Percentiles rank a stretch among this genome's conserved stretches.
Conservation (phyloP, 2,888 invertebrate species). For the Halictus quadricinctus region DNA sequence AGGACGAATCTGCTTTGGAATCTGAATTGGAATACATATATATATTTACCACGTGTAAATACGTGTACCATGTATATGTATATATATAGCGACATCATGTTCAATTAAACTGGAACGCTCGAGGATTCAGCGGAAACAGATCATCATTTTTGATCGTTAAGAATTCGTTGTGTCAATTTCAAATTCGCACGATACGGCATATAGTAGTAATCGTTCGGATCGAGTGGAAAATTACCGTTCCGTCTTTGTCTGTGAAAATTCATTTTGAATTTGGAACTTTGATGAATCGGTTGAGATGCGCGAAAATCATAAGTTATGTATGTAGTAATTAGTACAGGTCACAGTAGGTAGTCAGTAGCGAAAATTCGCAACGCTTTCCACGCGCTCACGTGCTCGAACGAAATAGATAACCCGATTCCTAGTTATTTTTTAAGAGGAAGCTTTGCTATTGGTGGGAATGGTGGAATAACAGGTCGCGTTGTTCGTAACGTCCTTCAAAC, state of each 20-base stretch:
- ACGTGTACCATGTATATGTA: background rate
- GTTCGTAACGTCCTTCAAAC: constrained; percentile 71
- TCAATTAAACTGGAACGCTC: background rate
- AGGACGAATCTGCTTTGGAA: background rate
- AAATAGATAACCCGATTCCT: constrained; percentile 33
- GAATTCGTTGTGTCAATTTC: background rate
- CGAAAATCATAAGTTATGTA: background rate
- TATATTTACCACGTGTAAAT: background rate
- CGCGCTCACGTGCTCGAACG: constrained; percentile 26
- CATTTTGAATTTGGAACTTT: background rate
- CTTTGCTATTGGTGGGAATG: constrained; percentile 52
- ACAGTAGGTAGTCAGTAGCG: background rate
- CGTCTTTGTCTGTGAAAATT: background rate
- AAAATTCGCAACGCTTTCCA: constrained; percentile 12
- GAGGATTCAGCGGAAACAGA: background rate
- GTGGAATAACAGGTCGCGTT: constrained; percentile 60
- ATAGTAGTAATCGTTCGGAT: background rate
- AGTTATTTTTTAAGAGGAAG: constrained; percentile 50
- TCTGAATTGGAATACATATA: too few species aligned
- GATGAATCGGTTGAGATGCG: background rate
- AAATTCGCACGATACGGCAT: background rate
- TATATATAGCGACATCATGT: background rate
- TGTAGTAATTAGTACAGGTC: background rate
- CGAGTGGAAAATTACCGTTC: background rate
- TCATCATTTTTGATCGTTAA: background rate